These are phyloP conservation scores for Dallia pectoralis DNA, from an alignment of 2,797 vertebrate species.

Conservation along the genomic window DNA sequence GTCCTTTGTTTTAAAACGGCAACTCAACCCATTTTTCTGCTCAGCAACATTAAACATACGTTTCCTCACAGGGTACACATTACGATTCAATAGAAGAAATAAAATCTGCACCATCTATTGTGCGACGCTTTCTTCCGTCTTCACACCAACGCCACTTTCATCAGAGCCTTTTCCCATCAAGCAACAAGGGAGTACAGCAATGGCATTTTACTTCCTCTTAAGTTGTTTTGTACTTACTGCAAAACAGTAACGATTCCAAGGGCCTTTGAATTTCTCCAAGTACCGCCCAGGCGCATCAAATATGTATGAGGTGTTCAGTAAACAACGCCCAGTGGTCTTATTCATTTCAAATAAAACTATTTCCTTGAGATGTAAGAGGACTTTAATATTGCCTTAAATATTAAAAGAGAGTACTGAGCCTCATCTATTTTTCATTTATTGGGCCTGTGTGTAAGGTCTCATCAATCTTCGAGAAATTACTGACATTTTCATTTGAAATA, in stretches of 20 bases:
- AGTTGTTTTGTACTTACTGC: constrained; percentile 78
- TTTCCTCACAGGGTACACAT: constrained; percentile 74
- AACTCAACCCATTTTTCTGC: constrained; percentile 68
- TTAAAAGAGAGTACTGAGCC: constrained; percentile 85
- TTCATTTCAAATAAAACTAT: constrained; percentile 87
- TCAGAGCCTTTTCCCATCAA: constrained; percentile 66
- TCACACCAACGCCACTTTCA: constrained; percentile 55
- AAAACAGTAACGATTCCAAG: constrained; percentile 80
- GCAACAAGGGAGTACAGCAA: constrained; percentile 67
- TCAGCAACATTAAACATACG: constrained; percentile 75
- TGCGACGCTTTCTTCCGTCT: constrained; percentile 57
- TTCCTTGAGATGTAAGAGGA: constrained; percentile 79
- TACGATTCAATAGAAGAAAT: constrained; percentile 73
- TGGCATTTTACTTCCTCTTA: constrained; percentile 74
- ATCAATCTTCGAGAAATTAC: constrained; percentile 87
- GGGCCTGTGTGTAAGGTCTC: constrained; percentile 80
- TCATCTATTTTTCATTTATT: constrained; percentile 91
- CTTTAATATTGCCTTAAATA: constrained; percentile 90
- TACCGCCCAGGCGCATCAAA: constrained; percentile 77
- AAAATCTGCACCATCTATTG: constrained; percentile 70
- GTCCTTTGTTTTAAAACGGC: constrained; percentile 75
- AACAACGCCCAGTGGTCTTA: constrained; percentile 87
- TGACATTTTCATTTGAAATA: constrained; percentile 88
- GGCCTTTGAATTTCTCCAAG: constrained; percentile 77
- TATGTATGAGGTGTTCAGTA: constrained; percentile 84